Evolutionary conservation across 2,888 invertebrate species (phyloP), one percentile per base, ranked within the genome.

Genomic region (Idaea biselata): DNA sequence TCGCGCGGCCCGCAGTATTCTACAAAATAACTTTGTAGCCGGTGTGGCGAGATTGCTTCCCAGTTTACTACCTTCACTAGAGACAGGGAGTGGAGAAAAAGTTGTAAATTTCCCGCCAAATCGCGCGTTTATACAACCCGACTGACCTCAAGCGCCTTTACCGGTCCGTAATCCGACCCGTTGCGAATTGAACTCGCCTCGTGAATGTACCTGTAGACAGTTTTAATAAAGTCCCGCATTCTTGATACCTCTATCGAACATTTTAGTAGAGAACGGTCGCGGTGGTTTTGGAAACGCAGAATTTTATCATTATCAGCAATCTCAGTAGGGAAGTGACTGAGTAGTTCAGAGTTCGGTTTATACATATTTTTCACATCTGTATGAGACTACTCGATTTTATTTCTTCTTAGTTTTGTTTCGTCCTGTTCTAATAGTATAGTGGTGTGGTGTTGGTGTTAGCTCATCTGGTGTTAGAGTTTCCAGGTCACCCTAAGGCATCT

Each of bases 101-200:
- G 88, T 90, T 90, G 89, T 91, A 91, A 90, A 90, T 89, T 91
- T 87, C 83, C 83, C 82, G 75, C 81, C 85, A 86, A 90, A 91
- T 89, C 85, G 87, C 81, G 82, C 87, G 83, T 88, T 90, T 89
- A 87, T 89, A 86, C 88, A 82, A 82, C 84, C 85, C 80, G 72
- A 83, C 84, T 89, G 88, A 89, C 89, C 90, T 82, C 83, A 82
- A 81, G 78, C 75, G 77, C 78, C 78, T 80, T 81, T 79, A 80
- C 80, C 81, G 79, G 75, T 74, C 78, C 73, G 80, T 86, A 82
- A 83, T 86, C 81, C 77, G 75, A 74, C 79, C 77, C 78, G 71
- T 70, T 70, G 76, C 76, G 83, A 83, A 86, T 85, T 84, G 81
- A 79, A 78, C 82, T 78, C 77, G 82, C 82, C 82, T 82, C 80